phyloP scores from a whole-genome alignment of 2,113 vertebrate genomes.

The Hydropotes inermis region DNA sequence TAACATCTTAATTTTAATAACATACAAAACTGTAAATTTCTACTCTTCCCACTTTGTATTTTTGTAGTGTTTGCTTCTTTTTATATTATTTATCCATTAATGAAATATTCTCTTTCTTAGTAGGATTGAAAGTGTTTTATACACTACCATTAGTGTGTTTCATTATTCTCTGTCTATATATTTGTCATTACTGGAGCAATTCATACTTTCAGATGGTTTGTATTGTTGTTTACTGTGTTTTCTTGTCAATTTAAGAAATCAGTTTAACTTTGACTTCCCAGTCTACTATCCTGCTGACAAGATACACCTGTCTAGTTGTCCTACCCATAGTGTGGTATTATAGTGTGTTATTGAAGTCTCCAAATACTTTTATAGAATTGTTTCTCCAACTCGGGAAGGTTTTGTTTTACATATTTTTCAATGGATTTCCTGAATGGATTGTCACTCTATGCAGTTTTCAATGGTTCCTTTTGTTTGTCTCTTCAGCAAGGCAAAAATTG shows the following conservation, averaged over 20 bases:
- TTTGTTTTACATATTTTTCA: not conserved
- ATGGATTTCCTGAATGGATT: not conserved
- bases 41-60: not conserved
- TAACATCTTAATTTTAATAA: not conserved
- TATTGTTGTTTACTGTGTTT: not conserved
- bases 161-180: not conserved
- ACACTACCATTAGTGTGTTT: not conserved
- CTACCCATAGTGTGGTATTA: too few species aligned
- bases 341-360: not conserved
- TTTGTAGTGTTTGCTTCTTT: not conserved
- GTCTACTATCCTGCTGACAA: not conserved
- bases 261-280: not conserved
- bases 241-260: not conserved
- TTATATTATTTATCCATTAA: not conserved
- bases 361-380: not conserved
- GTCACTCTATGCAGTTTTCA: not conserved
- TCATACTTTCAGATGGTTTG: not conserved
- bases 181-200: not conserved
- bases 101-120: not conserved
- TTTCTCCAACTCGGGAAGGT: not conserved
- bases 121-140: not conserved
- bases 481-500: not conserved
- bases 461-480: not conserved
- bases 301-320: not conserved
- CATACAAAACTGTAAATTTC: not conserved